Evolutionary conservation across 2,888 invertebrate genomes (phyloP), one percentile per base, ranked within the genome.

Genomic region (Aphodius granarius): DNA sequence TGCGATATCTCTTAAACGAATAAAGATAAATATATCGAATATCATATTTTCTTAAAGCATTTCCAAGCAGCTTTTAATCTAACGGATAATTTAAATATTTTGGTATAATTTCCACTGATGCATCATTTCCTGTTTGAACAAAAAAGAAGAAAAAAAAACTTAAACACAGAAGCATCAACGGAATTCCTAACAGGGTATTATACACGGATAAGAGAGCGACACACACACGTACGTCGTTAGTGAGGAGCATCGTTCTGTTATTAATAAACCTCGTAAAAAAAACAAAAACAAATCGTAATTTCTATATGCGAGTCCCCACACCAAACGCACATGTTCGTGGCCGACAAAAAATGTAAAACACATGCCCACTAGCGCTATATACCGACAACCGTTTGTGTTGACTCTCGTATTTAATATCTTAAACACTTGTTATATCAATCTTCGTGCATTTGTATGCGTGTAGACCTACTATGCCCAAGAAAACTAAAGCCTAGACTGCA

Each of bases 401-500:
- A 43, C 43, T 43, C 43, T 43, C 43, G 43, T 43, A 43, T 43
- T 72, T 72, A 72, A 72, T 72, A 72, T 63, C 72, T 72, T 72
- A 72, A 72, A 72, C 72, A 72, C 72, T 72, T 72, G 72, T 72
- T n/a, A 64, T 64, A 19, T 72, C 16, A 20, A 17, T 18, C 63
- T 9, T 9, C 19, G 16, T 18, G 5, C 16, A 72, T 19, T 18
- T 72, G 64, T 16, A 9, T 20, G 20, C 20, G 66, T 66, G 20
- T 19, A 17, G 13, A 2, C 17, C 66, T 68, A 13, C 9, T 43
- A 43, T 43, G 43, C 43, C 43, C n/a, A n/a, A 43, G 6, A 13
- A 43, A 43, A 43, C 43, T 43, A 13, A n/a, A n/a, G n/a, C n/a
- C n/a, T n/a, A n/a, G n/a, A n/a, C n/a, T n/a, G 43, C 43, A 43